These are phyloP conservation scores for Hipposideros larvatus DNA, from an alignment of 2,797 vertebrate genomes.

Conservation along the genomic window DNA sequence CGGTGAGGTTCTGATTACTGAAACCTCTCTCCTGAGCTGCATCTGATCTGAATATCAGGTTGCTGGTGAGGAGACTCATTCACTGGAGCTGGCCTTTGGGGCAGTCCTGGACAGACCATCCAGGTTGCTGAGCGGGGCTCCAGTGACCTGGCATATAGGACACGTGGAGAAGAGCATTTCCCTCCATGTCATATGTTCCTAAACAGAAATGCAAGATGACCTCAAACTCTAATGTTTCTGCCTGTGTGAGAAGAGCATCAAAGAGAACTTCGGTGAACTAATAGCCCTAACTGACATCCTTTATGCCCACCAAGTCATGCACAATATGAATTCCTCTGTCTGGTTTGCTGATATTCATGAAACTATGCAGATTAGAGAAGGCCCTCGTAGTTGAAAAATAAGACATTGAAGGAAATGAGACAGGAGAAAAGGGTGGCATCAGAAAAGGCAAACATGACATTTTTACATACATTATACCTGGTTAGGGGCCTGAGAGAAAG, in stretches of 20 bases:
- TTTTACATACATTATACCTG: neutral
- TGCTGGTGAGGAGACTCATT: constrained; percentile 70
- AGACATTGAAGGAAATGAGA: neutral
- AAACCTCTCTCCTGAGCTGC: constrained; percentile 48
- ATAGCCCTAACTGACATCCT: neutral
- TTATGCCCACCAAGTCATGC: neutral
- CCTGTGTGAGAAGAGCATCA: neutral
- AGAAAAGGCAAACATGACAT: neutral
- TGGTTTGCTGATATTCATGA: neutral
- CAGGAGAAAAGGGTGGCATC: neutral
- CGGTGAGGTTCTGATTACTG: constrained; percentile 1
- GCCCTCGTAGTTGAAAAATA: neutral
- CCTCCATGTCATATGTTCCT: neutral
- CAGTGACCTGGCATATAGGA: neutral
- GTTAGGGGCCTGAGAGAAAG: neutral
- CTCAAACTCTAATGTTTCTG: neutral
- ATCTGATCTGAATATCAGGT: constrained; percentile 69
- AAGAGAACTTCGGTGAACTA: neutral
- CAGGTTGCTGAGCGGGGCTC: constrained; percentile 16
- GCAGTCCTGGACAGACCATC: neutral
- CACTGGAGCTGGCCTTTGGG: constrained; percentile 64
- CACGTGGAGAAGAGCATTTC: neutral
- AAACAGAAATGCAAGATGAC: neutral
- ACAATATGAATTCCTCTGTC: neutral
- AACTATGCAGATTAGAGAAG: neutral